Base-by-base conservation (phyloP, 2,888 invertebrate genomes). In the Aphrophora alni region DNA sequence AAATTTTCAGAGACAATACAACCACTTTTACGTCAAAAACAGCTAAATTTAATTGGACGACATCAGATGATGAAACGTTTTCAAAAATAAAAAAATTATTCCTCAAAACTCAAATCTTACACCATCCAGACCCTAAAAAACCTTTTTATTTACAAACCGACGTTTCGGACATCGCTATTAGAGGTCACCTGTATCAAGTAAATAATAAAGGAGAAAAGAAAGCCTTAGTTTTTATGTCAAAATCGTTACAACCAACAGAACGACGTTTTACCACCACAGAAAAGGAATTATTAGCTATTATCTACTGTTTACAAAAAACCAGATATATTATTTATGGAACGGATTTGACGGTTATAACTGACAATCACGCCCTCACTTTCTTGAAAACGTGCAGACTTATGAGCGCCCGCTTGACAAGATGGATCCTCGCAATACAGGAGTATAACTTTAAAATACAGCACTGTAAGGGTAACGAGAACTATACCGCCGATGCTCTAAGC, bases 121-220 rank as follows among this genome's bases (percentile, higher is more conserved):
- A 21, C 24, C 68, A 68, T 24, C 68, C 24, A 7, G 24, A 68
- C 12, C 68, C 5, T 14, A 4, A n/a, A 8, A 75, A 44, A 75
- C 5, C 38, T n/a, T 38, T 75, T 21, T 75, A 28, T 74, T 74
- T 74, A 74, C 74, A 74, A n/a, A 74, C 74, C n/a, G n/a, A 75
- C 14, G 14, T 14, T 21, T 68, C 68, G n/a, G 44, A 75, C 12
- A 38, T 12, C 14, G 75, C 75, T 12, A 75, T 75, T 21, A 51
- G 75, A 2, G 25, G 75, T 7, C 44, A 75, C 5, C 12, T 38
- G 2, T 38, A 12, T 38, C 75, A 75, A 75, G 8, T 27, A 3
- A 2, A 17, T n/a, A 38, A 33, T 10, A 33, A 75, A 3, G 26
- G 51, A 12, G 38, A 25, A 75, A 21, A 21, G 12, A 38, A 38